A percentile compares a stretch with the other conserved stretches of the same genome.
phyloP scores from a whole-genome alignment of 2,888 invertebrate genomes.

The Caenorhabditis afra region DNA sequence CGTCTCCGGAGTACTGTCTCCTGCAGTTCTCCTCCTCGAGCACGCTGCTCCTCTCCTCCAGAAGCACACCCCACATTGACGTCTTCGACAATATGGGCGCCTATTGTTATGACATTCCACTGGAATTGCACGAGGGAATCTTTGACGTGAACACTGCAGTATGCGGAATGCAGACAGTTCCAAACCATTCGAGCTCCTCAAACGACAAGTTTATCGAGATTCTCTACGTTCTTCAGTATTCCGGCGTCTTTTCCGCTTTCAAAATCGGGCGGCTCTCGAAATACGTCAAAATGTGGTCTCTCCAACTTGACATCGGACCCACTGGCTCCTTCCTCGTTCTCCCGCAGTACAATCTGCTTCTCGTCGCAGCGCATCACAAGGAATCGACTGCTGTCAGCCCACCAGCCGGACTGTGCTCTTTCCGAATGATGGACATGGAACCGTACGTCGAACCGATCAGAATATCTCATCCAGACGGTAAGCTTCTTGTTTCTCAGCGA shows the following conservation, averaged over 20 bases:
- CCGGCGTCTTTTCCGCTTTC: conserved; percentile 67
- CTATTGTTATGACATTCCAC: conserved; percentile 69
- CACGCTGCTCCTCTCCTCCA: conserved; percentile 63
- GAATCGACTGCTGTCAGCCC: conserved; percentile 38
- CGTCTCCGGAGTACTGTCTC: conserved; percentile 68
- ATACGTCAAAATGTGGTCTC: conserved; percentile 58
- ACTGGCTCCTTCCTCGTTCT: conserved; percentile 57
- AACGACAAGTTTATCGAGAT: conserved; percentile 63
- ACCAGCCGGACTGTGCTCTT: conserved; percentile 61
- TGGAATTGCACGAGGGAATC: conserved; percentile 54
- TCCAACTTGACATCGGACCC: conserved; percentile 60
- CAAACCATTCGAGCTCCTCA: conserved; percentile 36
- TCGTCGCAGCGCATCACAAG: conserved; percentile 61
- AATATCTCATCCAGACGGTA: conserved; percentile 35
- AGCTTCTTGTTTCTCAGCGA: background rate
- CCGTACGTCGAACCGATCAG: conserved; percentile 62
- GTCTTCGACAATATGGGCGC: conserved; percentile 70
- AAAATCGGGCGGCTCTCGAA: conserved; percentile 68
- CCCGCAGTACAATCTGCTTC: conserved; percentile 57
- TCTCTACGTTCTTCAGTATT: conserved; percentile 68
- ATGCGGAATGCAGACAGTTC: conserved; percentile 61
- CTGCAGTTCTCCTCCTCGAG: conserved; percentile 66
- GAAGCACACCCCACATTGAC: conserved; percentile 70
- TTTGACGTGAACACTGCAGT: conserved; percentile 62
- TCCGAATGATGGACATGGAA: conserved; percentile 59